Evolutionary conservation across 2,113 vertebrate species (phyloP), one percentile per base, ranked within the genome.

Genomic region (Cyanoramphus novaezelandiae): DNA sequence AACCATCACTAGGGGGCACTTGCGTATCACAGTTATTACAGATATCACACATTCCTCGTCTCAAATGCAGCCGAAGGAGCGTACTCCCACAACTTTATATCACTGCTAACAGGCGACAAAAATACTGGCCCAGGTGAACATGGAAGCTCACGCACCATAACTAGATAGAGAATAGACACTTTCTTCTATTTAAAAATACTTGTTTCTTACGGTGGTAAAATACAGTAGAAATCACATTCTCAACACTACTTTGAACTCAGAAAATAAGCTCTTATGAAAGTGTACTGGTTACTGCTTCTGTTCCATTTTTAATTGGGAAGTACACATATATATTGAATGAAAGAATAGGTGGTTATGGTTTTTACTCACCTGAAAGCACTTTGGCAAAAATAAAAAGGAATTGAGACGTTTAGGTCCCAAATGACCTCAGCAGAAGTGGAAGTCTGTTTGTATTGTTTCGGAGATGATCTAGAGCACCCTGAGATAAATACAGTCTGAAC

Each of bases 1-100:
- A 13, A 93, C 4, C 23, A 27, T 87, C 98, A 93, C 97, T 19
- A 96, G 97, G 80, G 91, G 98, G 96, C 94, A 94, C 84, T 80
- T 82, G 12, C 6, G 28, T 82, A 96, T 77, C 88, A 50, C 33
- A 57, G 68, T 88, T 80, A 29, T 39, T 39, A 39, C 39, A 39
- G 10, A 39, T 12, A 11, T 11, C 39, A 39, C 39, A 5, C 39
- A 39, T 37, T 68, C 17, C 18, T 24, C 3, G 2, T 44, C 78
- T 68, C 63, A 69, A 46, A 62, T 19, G 17, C 9, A 35, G 10
- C 17, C 33, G 10, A 35, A 80, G 4, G 18, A 63, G 27, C 8
- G 19, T 17, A 60, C 96, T 28, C 20, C 14, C 15, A 33, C 62
- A 70, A 7, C n/a, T 89, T 95, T 90, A 44, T 81, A 7, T 67